A percentile compares a stretch with the other conserved stretches of the same genome.
These are phyloP conservation scores for Dermolepida albohirtum DNA, from an alignment of 2,888 invertebrate species.

Conservation along the genomic window DNA sequence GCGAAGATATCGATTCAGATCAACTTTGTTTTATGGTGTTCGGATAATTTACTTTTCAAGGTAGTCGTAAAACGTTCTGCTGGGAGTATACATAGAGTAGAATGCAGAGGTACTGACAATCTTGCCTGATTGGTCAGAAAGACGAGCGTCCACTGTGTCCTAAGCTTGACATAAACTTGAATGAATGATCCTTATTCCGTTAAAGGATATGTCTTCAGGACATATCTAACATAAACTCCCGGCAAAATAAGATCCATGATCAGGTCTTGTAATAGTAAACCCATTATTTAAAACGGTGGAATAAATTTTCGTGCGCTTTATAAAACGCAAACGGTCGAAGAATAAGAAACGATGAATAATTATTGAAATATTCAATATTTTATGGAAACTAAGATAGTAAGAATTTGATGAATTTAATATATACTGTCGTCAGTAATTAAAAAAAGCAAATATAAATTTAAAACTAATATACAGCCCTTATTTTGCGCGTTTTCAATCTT, in stretches of 20 bases:
- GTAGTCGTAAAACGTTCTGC: conserved; percentile 55
- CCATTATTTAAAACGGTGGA: conserved; percentile 6
- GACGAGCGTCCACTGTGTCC: conserved; percentile 40
- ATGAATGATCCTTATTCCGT: conserved; percentile 47
- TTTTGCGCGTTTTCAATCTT: too few relatives aligned
- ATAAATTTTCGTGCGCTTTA: too few relatives aligned
- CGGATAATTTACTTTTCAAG: conserved; percentile 55
- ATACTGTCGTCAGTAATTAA: too few relatives aligned
- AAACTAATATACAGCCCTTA: too few relatives aligned
- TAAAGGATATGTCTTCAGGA: conserved; percentile 41
- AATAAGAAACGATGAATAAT: too few relatives aligned
- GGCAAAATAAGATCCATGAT: conserved; percentile 41
- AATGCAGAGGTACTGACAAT: conserved; percentile 45
- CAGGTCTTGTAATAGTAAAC: conserved; percentile 24
- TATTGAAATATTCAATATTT: too few relatives aligned
- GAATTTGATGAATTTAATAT: too few relatives aligned
- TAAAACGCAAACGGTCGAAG: too few relatives aligned
- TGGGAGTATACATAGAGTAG: conserved; percentile 28
- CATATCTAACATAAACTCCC: conserved; percentile 41
- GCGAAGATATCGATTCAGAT: conserved; percentile 50
- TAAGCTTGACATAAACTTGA: conserved; percentile 46
- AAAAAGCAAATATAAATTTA: too few relatives aligned
- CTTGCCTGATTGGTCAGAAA: conserved; percentile 47
- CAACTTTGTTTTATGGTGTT: conserved; percentile 53
- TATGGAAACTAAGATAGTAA: too few relatives aligned